Evolutionary conservation across 2,113 vertebrate species (phyloP).

Genomic region (Colius striatus): DNA sequence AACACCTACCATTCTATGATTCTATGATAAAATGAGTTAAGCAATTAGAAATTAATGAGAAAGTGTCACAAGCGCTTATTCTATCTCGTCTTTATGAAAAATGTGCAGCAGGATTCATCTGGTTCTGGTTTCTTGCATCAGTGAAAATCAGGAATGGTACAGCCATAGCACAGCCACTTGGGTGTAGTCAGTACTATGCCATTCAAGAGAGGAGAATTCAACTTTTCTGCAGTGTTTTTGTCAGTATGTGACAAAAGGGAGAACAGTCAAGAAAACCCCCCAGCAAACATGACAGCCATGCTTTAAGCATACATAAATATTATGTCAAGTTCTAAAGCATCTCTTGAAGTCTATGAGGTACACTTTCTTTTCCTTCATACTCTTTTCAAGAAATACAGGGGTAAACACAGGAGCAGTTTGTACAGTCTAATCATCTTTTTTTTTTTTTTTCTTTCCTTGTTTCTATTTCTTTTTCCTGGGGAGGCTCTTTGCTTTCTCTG

Average conservation of each 20-base stretch:
- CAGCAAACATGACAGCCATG: background rate
- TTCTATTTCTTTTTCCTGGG: background rate
- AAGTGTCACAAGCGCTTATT: too few species aligned
- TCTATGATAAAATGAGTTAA: too few species aligned
- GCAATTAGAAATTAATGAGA: background rate
- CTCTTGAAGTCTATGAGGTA: background rate
- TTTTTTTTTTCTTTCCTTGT: too few species aligned
- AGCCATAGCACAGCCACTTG: background rate
- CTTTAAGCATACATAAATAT: background rate
- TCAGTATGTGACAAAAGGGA: background rate
- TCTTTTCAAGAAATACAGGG: fast-evolving
- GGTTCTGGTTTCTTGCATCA: background rate
- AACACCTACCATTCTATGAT: too few species aligned
- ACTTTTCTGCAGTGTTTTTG: background rate
- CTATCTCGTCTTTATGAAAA: background rate
- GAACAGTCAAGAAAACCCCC: background rate
- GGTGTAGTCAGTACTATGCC: background rate
- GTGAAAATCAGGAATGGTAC: background rate
- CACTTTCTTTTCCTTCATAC: too few species aligned
- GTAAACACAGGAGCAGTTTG: background rate
- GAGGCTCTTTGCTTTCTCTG: background rate
- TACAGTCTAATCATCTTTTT: background rate
- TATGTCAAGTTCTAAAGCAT: background rate
- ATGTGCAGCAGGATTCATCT: background rate
- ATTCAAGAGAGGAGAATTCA: background rate